Base-by-base conservation (phyloP, 2,888 invertebrate genomes). In the Sphaerophoria rueppellii region DNA sequence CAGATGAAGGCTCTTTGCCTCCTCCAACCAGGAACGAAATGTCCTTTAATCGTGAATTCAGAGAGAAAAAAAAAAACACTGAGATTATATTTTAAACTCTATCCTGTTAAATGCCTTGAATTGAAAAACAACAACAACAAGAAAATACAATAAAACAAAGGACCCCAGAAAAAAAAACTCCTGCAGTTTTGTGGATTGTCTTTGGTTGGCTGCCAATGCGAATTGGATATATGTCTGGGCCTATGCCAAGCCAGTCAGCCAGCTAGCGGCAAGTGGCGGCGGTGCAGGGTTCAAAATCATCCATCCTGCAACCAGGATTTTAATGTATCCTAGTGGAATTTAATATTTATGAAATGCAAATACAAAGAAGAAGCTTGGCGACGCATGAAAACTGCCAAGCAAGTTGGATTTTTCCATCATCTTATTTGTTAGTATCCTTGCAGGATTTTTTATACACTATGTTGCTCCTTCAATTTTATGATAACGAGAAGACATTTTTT, bases 341-440 rank as follows among this genome's bases (percentile, higher is more conserved):
- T 85, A 85, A 85, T 85, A 85, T 85, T 85, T 85, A 85, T 81
- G 85, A 85, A 85, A 85, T 85, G 85, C 85, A 85, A 85, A 85
- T 85, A 81, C 81, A 81, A 76, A 55, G 76, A 81, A 81, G 81
- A 81, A 72, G 81, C 72, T 81, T 77, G 81, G 76, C 77, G 85
- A 85, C 85, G 81, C 72, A 85, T 81, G 85, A 77, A 85, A 69
- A 85, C 80, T 85, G 76, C 69, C 76, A 69, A 76, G 57, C 57
- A 85, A 77, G 67, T 81, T 85, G 74, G 83, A 83, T 74, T 80
- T 76, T 80, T 11, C 16, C 5, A n/a, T 37, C 24, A 24, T 24
- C 3, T 32, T 46, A n/a, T 55, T 48, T 46, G 69, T 63, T 40
- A 63, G 71, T 74, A 67, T 79, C 75, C 79, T 63, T 73, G 67